Conservation (phyloP, 1,140 invertebrate genomes). For the Meloidogyne exigua region DNA sequence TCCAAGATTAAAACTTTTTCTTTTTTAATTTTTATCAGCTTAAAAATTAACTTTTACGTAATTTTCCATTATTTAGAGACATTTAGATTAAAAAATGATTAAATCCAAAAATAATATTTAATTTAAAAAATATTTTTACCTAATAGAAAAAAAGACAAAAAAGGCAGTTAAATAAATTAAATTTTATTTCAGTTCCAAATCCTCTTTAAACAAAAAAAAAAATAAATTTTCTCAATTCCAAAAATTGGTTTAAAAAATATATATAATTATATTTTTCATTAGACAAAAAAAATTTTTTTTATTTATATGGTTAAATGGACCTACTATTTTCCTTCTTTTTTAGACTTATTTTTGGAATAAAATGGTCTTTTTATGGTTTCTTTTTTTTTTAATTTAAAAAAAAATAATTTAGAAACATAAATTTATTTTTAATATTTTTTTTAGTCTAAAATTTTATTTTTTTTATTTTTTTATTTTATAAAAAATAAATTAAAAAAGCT, state of each 20-base stretch:
- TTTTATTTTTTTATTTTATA: too few species aligned
- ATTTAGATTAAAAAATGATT: neutral
- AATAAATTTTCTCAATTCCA: neutral
- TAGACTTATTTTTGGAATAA: neutral
- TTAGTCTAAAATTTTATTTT: too few species aligned
- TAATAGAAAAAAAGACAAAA: neutral
- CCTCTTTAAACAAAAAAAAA: neutral
- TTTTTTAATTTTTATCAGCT: neutral
- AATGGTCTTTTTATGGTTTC: neutral
- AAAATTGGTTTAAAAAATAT: neutral
- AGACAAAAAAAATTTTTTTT: neutral
- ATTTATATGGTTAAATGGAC: too few species aligned
- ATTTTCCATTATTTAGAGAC: neutral
- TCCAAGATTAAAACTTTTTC: neutral
- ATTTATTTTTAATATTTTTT: too few species aligned
- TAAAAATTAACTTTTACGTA: neutral
- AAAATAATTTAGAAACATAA: neutral
- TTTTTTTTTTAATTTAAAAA: neutral
- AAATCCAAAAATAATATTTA: neutral
- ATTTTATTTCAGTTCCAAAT: neutral
- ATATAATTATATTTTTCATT: conserved; percentile 5
- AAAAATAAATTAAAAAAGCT: neutral
- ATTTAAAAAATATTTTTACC: neutral
- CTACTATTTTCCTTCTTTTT: neutral
- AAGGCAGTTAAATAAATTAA: neutral